Evolutionary conservation across 2,113 vertebrate species (phyloP), one percentile per base, ranked within the genome.

Genomic region (Eublepharis macularius): DNA sequence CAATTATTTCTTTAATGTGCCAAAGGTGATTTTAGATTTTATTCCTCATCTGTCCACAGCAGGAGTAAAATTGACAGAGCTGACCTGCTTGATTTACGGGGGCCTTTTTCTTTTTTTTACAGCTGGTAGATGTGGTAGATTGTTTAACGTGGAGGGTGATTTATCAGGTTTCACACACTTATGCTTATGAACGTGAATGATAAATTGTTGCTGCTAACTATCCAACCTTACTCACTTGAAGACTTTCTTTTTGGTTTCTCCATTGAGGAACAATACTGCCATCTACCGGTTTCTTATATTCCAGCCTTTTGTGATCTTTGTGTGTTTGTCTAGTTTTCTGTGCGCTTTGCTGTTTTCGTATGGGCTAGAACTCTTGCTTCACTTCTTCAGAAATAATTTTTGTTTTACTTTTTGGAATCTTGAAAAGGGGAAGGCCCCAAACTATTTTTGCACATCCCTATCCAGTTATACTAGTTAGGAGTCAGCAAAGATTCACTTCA

Each of bases 211-310:
- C 10, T 68, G 19, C 36, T 76, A 36, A 32, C 26, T n/a, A 19
- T 29, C 41, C 21, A 70, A 47, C 47, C 49, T 43, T 51, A 21
- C 32, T 77, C 60, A 36, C 12, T 13, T 19, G 41, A 69, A 84
- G 82, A 12, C 29, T 76, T 76, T 34, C 32, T 19, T 14, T 13
- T 51, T 26, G 17, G 10, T 63, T 41, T 75, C 74, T 43, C 6
- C 6, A 8, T 32, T 13, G 63, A 0, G 32, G 74, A 83, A 41
- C 90, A 54, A 90, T 82, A 17, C 80, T 89, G 88, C 91, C 91
- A 86, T 78, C 94, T 92, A 54, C 82, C 86, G 91, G 86, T 21
- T 17, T 26, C 66, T 86, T 29, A 85, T 79, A 29, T 0, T 24
- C 26, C 54, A 49, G 34, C 2, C 2, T 69, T 21, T 24, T 11